These are phyloP conservation scores for Nephrotoma appendiculata DNA, from an alignment of 2,888 invertebrate species.

Conservation along the genomic window DNA sequence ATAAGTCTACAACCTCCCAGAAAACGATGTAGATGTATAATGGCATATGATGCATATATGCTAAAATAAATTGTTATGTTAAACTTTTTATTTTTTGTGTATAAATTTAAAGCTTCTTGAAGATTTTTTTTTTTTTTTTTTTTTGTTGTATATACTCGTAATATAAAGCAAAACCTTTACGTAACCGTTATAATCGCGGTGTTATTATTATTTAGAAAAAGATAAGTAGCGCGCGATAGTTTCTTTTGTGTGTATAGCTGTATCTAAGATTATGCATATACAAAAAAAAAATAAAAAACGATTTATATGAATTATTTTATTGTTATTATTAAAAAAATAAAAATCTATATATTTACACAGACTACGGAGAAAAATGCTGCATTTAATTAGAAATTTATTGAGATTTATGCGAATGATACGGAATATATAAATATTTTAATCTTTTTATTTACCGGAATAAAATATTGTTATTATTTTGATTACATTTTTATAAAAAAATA, in stretches of 20 bases:
- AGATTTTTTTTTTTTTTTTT: neutral
- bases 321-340: neutral
- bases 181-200: neutral
- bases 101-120: neutral
- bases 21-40: neutral
- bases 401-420: neutral
- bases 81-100: neutral
- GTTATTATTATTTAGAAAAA: neutral
- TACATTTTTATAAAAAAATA: neutral
- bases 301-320: neutral
- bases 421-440: neutral
- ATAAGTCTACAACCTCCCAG: neutral
- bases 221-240: neutral
- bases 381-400: neutral
- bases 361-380: neutral
- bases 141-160: neutral
- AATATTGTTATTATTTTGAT: neutral
- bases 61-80: neutral
- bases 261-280: neutral
- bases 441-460: neutral
- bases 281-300: neutral
- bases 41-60: neutral
- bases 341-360: neutral
- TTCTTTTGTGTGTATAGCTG: neutral
- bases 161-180: neutral